These are phyloP conservation scores for Atherinosoma microstoma DNA, from an alignment of 2,797 vertebrate species.

Conservation along the genomic window DNA sequence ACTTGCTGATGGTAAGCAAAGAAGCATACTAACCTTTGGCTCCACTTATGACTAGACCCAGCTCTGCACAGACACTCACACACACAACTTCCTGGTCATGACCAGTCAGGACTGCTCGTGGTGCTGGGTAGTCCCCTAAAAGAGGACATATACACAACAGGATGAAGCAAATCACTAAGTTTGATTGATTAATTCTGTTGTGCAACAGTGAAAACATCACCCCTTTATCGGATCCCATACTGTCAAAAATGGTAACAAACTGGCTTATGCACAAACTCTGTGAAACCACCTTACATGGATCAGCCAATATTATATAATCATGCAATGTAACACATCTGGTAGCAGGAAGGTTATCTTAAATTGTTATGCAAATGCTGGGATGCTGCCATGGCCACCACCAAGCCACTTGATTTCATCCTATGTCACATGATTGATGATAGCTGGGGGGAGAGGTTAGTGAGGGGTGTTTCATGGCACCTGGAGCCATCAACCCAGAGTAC, in stretches of 20 bases:
- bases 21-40: conserved; percentile 90
- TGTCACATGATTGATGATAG: conserved; percentile 89
- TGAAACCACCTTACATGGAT: conserved; percentile 6
- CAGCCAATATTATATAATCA: conserved; percentile 22
- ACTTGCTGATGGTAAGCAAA: conserved; percentile 6
- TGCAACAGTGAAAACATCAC: not conserved
- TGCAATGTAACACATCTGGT: conserved; percentile 64
- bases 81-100: conserved; percentile 98
- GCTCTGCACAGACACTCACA: conserved; percentile 95
- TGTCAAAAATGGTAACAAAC: not conserved
- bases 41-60: conserved; percentile 97
- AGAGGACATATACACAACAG: conserved; percentile 27
- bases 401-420: conserved; percentile 82
- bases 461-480: conserved; percentile 72
- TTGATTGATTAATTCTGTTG: not conserved
- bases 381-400: conserved; percentile 76
- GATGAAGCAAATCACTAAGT: not conserved
- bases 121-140: conserved; percentile 96
- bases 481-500: conserved; percentile 41
- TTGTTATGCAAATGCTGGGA: conserved; percentile 83
- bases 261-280: not conserved
- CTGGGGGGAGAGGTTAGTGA: conserved; percentile 86
- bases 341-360: conserved; percentile 56
- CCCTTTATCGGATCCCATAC: not conserved
- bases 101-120: conserved; percentile 94